Evolutionary conservation across 2,888 invertebrate genomes (phyloP).

Genomic region (Stomorhina lunata): DNA sequence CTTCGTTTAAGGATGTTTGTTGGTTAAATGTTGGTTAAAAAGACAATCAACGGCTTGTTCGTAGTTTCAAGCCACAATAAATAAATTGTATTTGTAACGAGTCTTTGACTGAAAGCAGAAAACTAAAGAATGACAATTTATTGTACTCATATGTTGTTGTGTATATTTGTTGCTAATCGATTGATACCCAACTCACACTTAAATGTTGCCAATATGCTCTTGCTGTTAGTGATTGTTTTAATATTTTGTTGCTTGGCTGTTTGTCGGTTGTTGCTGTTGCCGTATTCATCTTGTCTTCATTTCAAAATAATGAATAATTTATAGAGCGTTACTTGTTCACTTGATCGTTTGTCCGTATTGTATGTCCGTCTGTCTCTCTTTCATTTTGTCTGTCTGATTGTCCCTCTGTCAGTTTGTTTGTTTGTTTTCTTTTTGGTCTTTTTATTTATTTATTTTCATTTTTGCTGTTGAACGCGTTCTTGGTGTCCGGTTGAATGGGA

Average conservation of each 20-base stretch:
- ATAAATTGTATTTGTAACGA: neutral
- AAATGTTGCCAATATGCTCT: constrained; percentile 10
- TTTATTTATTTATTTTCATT: constrained; percentile 31
- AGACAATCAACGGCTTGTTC: constrained; percentile 30
- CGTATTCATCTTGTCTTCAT: constrained; percentile 48
- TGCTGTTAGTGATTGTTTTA: constrained; percentile 25
- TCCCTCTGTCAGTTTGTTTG: neutral
- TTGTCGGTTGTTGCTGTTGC: constrained; percentile 2
- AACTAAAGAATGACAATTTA: constrained; percentile 38
- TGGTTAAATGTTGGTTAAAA: constrained; percentile 13
- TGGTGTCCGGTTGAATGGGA: constrained; percentile 63
- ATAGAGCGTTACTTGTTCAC: constrained; percentile 60
- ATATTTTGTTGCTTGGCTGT: neutral
- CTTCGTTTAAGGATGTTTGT: constrained; percentile 58
- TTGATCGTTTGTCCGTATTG: constrained; percentile 35
- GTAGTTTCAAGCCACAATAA: neutral
- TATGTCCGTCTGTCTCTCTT: too few relatives aligned
- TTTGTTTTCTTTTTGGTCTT: constrained; percentile 30
- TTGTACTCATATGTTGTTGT: neutral
- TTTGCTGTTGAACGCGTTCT: constrained; percentile 44
- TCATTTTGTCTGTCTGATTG: too few relatives aligned
- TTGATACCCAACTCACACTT: constrained; percentile 45
- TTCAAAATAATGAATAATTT: constrained; percentile 66
- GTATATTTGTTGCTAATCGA: constrained; percentile 57
- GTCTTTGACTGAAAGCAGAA: neutral